phyloP scores from a whole-genome alignment of 2,888 invertebrate genomes.

The Drosophila pegasa region DNA sequence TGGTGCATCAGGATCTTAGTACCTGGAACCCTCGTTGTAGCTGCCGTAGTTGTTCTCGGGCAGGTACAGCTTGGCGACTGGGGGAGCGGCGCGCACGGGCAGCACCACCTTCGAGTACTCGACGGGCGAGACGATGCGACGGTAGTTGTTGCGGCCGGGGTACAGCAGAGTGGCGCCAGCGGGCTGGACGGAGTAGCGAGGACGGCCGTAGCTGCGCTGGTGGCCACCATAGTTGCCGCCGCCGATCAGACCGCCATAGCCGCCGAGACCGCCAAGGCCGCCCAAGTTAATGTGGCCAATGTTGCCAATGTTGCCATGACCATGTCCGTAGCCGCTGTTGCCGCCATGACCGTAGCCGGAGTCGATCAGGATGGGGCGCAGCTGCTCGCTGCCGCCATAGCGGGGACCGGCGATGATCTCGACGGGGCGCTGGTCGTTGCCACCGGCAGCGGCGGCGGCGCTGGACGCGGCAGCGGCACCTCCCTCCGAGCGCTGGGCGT shows the following conservation, averaged over 20 bases:
- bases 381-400: slow-evolving; percentile 51
- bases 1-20: slow-evolving; percentile 23
- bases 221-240: slow-evolving; percentile 5
- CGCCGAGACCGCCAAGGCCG: slow-evolving; percentile 5
- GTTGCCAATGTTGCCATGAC: slow-evolving; percentile 6
- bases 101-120: slow-evolving; percentile 74
- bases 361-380: slow-evolving; percentile 57
- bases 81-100: slow-evolving; percentile 67
- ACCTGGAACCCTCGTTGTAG: slow-evolving; percentile 31
- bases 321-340: background rate
- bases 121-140: slow-evolving; percentile 64
- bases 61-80: slow-evolving; percentile 78
- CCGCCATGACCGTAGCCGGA: slow-evolving; percentile 44
- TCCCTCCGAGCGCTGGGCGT: slow-evolving; percentile 32
- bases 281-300: slow-evolving; percentile 5
- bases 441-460: slow-evolving; percentile 51
- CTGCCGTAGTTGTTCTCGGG: slow-evolving; percentile 63
- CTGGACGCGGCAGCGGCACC: slow-evolving; percentile 49
- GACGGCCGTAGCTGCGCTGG: slow-evolving; percentile 29
- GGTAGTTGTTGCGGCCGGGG: slow-evolving; percentile 75
- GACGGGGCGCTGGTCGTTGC: slow-evolving; percentile 43
- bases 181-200: slow-evolving; percentile 60
- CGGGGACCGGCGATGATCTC: slow-evolving; percentile 63
- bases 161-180: slow-evolving; percentile 70
- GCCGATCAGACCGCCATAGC: background rate